Conservation (phyloP, 1,140 invertebrate species). For the Meloidogyne hapla region DNA sequence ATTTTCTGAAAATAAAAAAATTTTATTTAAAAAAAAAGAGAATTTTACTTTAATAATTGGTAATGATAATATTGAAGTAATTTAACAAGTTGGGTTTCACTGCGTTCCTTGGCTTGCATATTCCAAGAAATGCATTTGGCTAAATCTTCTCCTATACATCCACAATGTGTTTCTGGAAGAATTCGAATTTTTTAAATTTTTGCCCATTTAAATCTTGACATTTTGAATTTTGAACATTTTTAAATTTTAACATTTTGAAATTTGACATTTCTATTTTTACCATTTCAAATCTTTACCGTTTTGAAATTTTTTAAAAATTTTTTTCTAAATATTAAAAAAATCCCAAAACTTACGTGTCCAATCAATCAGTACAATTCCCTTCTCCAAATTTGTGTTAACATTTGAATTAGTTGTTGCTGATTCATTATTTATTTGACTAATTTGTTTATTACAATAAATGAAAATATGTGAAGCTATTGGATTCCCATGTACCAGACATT, state of each 20-base stretch:
- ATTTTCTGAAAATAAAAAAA: slow-evolving; percentile 2
- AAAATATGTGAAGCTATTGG: slow-evolving; percentile 56
- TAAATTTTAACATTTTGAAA: too few species aligned
- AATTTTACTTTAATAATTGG: slow-evolving; percentile 40
- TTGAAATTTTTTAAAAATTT: background rate
- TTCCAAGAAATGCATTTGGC: slow-evolving; percentile 62
- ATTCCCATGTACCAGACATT: slow-evolving; percentile 50
- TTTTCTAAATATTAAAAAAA: background rate
- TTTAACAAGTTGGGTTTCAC: slow-evolving; percentile 34
- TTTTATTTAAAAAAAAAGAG: background rate
- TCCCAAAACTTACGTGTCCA: slow-evolving; percentile 52
- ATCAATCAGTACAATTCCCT: slow-evolving; percentile 49
- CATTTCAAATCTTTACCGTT: too few species aligned
- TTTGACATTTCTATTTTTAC: background rate
- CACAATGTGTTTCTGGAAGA: slow-evolving; percentile 54
- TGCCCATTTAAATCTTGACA: too few species aligned
- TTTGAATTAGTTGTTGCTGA: background rate
- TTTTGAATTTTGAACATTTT: too few species aligned
- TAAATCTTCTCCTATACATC: slow-evolving; percentile 59
- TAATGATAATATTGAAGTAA: slow-evolving; percentile 51
- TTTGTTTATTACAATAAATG: slow-evolving; percentile 34
- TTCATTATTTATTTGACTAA: background rate
- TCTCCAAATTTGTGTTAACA: slow-evolving; percentile 15
- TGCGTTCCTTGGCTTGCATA: slow-evolving; percentile 46
- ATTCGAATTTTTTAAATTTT: background rate